Percentiles rank a stretch among this genome's conserved stretches.
These are phyloP conservation scores for Euproctis similis DNA, from an alignment of 2,888 invertebrate genomes.

Conservation along the genomic window DNA sequence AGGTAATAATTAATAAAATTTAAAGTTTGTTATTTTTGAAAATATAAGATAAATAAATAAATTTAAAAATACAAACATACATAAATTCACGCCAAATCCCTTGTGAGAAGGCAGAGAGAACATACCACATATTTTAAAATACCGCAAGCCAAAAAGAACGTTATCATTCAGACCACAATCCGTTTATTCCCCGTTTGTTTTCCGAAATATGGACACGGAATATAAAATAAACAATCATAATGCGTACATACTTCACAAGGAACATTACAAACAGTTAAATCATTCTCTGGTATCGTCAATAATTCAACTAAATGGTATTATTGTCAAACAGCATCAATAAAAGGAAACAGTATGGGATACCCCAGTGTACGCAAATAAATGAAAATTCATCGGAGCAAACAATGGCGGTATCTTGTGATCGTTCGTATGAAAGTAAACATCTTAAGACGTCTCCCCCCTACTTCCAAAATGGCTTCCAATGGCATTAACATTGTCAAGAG, in stretches of 20 bases:
- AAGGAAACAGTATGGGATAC: constrained; percentile 28
- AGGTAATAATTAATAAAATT: no score
- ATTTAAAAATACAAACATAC: no score
- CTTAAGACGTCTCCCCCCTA: constrained; percentile 32
- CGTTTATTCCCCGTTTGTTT: no score
- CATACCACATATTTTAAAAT: no score
- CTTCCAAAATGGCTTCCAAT: constrained; percentile 30
- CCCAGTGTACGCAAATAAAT: constrained; percentile 40
- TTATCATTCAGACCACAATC: no score
- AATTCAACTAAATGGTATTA: constrained; percentile 35
- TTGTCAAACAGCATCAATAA: constrained; percentile 36
- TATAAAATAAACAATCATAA: no score
- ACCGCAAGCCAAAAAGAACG: no score
- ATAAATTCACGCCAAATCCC: no score
- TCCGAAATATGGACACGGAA: no score
- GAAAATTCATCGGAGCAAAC: constrained; percentile 47
- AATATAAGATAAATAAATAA: no score
- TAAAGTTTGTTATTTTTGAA: no score
- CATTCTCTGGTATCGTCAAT: constrained; percentile 24
- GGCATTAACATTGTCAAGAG: constrained; percentile 35
- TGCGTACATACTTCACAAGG: constrained; percentile 10
- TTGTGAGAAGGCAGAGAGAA: no score
- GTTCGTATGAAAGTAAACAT: constrained; percentile 42
- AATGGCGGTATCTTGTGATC: constrained; percentile 32
- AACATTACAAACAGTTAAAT: constrained; percentile 23